Conservation (phyloP, 1,140 invertebrate genomes). For the Calosoma granatense region DNA sequence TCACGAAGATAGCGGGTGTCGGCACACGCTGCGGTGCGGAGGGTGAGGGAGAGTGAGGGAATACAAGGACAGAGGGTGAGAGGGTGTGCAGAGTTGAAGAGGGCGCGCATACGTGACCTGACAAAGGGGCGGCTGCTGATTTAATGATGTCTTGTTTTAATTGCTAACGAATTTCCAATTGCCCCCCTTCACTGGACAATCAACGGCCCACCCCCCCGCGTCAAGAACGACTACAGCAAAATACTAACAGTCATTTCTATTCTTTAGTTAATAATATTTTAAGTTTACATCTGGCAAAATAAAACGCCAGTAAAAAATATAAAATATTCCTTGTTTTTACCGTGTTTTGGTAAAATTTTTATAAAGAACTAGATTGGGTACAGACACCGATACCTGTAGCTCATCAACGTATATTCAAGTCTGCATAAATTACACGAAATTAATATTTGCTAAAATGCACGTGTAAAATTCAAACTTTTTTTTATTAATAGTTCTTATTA, state of each 20-base stretch:
- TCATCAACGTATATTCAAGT: no score
- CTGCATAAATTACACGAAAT: no score
- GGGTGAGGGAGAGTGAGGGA: no score
- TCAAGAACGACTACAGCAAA: neutral
- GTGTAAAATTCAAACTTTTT: no score
- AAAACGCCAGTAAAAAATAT: slow-evolving; percentile 8
- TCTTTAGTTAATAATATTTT: slow-evolving; percentile 7
- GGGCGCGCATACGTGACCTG: slow-evolving; percentile 33
- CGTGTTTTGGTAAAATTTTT: no score
- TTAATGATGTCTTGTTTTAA: slow-evolving; percentile 39
- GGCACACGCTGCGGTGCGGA: neutral
- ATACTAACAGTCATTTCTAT: neutral
- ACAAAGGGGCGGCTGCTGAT: slow-evolving; percentile 34
- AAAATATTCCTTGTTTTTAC: no score
- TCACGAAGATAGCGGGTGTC: neutral
- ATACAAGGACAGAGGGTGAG: no score
- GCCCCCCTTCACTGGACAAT: slow-evolving; percentile 17
- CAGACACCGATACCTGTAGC: no score
- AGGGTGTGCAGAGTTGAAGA: slow-evolving; percentile 15
- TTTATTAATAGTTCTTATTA: no score
- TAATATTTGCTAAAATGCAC: no score
- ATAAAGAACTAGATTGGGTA: no score
- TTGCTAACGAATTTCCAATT: slow-evolving; percentile 38
- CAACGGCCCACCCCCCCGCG: neutral
- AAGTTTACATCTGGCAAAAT: neutral